Base-by-base conservation (phyloP, 2,888 invertebrate genomes). In the Pseudococcus viburni region DNA sequence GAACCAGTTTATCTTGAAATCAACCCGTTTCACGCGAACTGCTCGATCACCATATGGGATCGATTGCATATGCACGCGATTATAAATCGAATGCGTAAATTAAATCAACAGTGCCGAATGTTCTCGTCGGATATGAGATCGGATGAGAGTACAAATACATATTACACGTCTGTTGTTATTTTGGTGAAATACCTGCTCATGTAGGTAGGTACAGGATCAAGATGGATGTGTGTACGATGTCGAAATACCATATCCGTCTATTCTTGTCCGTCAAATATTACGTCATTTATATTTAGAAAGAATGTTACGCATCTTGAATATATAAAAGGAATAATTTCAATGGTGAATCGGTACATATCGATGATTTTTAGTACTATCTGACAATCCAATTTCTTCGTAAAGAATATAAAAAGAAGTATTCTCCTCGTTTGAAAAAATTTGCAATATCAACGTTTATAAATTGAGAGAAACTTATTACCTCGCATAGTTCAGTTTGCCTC, bases 1-100 rank as follows among this genome's bases (percentile, higher is more conserved):
- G 33, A 73, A 73, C 73, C 33, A 26, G 73, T 73, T 73, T 73
- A 33, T 73, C 73, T 73, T 73, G 73, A 73, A 73, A 33, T 33
- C 33, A 33, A 73, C 73, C 73, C 73, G 73, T 17, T 73, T 73
- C 17, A 64, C 22, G n/a, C n/a, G 15, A 4, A 15, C 17, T n/a
- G 42, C 9, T 42, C 42, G 42, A 59, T 22, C 64, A 3, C 64
- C 12, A 64, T 22, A 64, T 64, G 64, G 64, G 22, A 64, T 64
- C 64, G 64, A 64, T 64, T 64, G 64, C 64, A 64, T 22, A 64
- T 64, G 64, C 64, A 64, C 64, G 8, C 22, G 22, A 19, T 19
- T 22, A 64, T 64, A 64, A 22, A 22, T 22, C 64, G 64, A 64
- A 9, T 33, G 26, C 26, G 26, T 19, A 19, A 59, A 19, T n/a